Percentiles rank a stretch among this genome's conserved stretches.
These are phyloP conservation scores for Craseonycteris thonglongyai DNA, from an alignment of 2,113 vertebrate genomes.

Conservation along the genomic window DNA sequence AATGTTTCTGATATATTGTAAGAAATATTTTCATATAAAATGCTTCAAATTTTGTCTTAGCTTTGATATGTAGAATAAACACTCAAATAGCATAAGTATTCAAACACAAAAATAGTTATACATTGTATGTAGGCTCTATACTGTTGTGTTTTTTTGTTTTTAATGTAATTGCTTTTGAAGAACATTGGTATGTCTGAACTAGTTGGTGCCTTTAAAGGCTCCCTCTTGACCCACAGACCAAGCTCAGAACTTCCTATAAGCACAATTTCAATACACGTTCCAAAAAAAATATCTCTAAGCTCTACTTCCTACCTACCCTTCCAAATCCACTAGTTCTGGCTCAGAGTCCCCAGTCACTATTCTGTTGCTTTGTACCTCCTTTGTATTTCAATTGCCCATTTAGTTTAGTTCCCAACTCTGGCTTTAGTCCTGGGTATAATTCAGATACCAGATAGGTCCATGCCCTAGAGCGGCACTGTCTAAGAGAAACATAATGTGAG, in stretches of 20 bases:
- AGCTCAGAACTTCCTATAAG: constrained; percentile 6
- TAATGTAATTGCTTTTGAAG: constrained; percentile 48
- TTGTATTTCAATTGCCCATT: background rate
- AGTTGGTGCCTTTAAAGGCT: constrained; percentile 22
- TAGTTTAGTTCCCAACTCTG: background rate
- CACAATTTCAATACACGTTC: constrained; percentile 12
- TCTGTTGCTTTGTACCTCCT: background rate
- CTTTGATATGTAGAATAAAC: constrained; percentile 16
- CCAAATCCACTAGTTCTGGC: background rate
- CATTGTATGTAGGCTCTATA: background rate
- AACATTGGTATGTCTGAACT: constrained; percentile 37
- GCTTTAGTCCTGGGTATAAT: background rate
- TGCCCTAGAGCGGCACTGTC: background rate
- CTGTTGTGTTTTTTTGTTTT: constrained; percentile 40
- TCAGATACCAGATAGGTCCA: background rate
- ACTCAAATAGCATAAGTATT: constrained; percentile 1
- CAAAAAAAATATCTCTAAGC: constrained; percentile 36
- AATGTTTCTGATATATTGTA: background rate
- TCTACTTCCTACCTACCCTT: background rate
- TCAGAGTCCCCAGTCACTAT: background rate
- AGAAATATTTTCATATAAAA: background rate
- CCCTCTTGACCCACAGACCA: constrained; percentile 46
- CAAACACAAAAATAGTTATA: background rate
- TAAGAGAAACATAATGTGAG: constrained; percentile 15
- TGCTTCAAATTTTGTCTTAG: background rate